Evolutionary conservation across 1,140 invertebrate species (phyloP), one percentile per base, ranked within the genome.

Genomic region (Platorchestia sp.): DNA sequence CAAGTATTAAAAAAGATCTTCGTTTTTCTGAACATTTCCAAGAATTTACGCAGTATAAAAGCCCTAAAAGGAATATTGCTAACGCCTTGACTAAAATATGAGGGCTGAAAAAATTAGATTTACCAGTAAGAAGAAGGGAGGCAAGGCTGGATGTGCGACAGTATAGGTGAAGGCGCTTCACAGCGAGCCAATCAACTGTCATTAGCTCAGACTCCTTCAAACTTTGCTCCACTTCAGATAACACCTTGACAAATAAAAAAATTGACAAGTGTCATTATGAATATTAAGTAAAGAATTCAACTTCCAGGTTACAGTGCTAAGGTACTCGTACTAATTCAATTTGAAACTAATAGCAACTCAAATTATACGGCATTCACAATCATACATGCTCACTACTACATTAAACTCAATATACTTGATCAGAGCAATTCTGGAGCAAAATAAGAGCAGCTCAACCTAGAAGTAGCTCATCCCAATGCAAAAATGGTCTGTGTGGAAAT

Each of bases 171-270:
- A 93, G 44, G 40, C 91, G 43, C 91, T 36, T 93, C 91, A 93
- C 91, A 41, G 91, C 91, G 10, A 93, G 91, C 91, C 91, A 93
- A 36, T 93, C 91, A 0, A 93, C 91, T 6, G 91, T 40, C 91
- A 93, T 93, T 0, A 93, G 91, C 91, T 93, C 91, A 22, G 44
- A 47, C 43, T 93, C 91, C 36, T 93, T 93, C 91, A 93, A 47
- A 47, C 91, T 41, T 27, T 10, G 45, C 40, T 93, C 45, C 1
- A 93, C 91, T 10, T 45, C 45, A 45, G 43, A 42, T 44, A 93
- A 40, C 6, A 93, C 19, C 91, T 93, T 75, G 59, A 19, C 3
- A 36, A 1, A 75, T 22, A 75, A 75, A 19, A 36, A 14, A 75
- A 75, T 10, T 22, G 14, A 14, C 7, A 75, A 75, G 14, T 75